Evolutionary conservation across 2,888 invertebrate species (phyloP), one percentile per base, ranked within the genome.

Genomic region (Drosophila koepferae): DNA sequence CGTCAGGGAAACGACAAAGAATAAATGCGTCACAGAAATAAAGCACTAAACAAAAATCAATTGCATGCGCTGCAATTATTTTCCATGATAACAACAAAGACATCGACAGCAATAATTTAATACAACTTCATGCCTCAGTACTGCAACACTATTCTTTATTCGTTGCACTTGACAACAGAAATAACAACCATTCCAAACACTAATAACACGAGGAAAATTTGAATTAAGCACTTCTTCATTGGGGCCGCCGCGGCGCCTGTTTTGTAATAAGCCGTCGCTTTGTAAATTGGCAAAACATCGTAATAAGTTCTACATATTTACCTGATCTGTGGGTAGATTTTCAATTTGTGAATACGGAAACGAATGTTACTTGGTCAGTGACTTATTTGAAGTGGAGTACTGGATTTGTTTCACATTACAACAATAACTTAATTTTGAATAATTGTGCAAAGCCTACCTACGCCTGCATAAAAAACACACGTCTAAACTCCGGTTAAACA

Each of bases 31-130:
- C 80, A 80, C 48, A 48, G 55, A 28, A 55, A 40, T 63, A 66
- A 59, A 64, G 44, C 64, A 54, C 59, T 41, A 73, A 63, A 79
- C 69, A 73, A 79, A 79, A 81, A 81, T 81, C 81, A 79, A 79
- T 79, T 73, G 60, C 59, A 73, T 18, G 59, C 63, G 28, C 34
- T 71, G 63, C 61, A 58, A 10, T 56, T 23, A 38, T 71, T 76
- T 72, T 49, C 41, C 48, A 68, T 63, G 62, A 61, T 55, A 62
- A 70, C 66, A 66, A 61, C 58, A 38, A 44, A 23, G 40, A 51
- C 74, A 70, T 58, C 43, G 34, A 44, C n/a, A 46, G 49, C 23
- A 58, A 62, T 54, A 41, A 58, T 58, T 18, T 36, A 46, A 53
- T 40, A 31, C 12, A 12, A 46, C 28, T 41, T 23, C 16, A 46